A percentile compares a stretch with the other conserved stretches of the same genome.
Evolutionary conservation across 2,797 vertebrate species (phyloP).

Genomic region (Malacoraja senta): DNA sequence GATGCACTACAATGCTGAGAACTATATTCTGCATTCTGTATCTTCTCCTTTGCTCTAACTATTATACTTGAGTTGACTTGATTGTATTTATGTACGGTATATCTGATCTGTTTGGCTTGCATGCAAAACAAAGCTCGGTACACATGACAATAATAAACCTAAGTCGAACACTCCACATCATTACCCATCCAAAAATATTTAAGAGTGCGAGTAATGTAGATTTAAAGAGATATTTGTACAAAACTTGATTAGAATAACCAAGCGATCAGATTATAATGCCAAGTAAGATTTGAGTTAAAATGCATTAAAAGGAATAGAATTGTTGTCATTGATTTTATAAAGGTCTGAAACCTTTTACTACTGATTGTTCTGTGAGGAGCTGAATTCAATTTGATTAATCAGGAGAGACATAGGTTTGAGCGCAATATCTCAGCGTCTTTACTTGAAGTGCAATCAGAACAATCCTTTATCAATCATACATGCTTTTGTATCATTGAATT

Average conservation of each 20-base stretch:
- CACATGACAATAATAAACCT: too few relatives aligned
- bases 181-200: background rate
- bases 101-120: too few relatives aligned
- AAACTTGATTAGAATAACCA: background rate
- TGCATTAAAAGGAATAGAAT: background rate
- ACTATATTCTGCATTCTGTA: too few relatives aligned
- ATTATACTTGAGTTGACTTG: too few relatives aligned
- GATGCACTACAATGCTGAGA: too few relatives aligned
- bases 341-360: background rate
- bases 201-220: background rate
- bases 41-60: too few relatives aligned
- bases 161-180: background rate
- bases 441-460: background rate
- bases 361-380: background rate
- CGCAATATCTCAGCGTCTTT: background rate
- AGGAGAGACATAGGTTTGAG: background rate
- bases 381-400: background rate
- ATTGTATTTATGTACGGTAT: too few relatives aligned
- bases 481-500: background rate
- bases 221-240: background rate
- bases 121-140: too few relatives aligned
- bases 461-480: background rate
- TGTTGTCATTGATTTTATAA: slow-evolving; percentile 12
- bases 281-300: background rate
- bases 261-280: background rate